Percentiles rank a stretch among this genome's conserved stretches.
Conservation (phyloP, 2,113 vertebrate species). For the Eclectus roratus region DNA sequence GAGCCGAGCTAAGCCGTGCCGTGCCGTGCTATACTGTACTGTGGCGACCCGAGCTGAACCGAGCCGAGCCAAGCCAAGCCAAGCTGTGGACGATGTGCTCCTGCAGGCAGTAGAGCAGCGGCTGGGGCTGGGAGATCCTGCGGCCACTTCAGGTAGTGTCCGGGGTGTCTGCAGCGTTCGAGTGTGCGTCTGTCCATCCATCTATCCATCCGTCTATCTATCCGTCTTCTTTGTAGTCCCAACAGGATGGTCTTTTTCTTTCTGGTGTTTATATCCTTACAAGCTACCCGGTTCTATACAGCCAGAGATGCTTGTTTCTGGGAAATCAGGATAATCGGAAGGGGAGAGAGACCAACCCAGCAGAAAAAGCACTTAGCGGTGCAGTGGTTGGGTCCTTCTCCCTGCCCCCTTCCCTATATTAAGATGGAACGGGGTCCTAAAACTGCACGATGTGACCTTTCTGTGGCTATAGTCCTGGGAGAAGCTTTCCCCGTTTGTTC, state of each 20-base stretch:
- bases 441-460: background rate
- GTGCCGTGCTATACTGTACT: no score
- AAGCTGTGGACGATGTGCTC: background rate
- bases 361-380: background rate
- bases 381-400: background rate
- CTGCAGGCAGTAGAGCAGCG: background rate
- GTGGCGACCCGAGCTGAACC: no score
- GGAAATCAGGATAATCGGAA: accelerated
- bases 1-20: no score
- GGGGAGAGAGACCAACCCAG: no score
- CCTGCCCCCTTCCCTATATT: background rate
- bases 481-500: background rate
- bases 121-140: background rate
- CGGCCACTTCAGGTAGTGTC: background rate
- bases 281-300: background rate
- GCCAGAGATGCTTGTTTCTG: background rate
- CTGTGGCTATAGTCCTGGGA: background rate
- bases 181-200: background rate
- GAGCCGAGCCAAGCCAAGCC: background rate
- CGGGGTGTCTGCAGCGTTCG: background rate
- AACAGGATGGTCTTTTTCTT: background rate
- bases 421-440: background rate
- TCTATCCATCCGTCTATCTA: accelerated
- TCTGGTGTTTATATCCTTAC: background rate
- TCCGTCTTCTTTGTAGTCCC: no score